Percentiles rank a stretch among this genome's conserved stretches.
These are phyloP conservation scores for Nezara viridula DNA, from an alignment of 2,888 invertebrate genomes.

Conservation along the genomic window DNA sequence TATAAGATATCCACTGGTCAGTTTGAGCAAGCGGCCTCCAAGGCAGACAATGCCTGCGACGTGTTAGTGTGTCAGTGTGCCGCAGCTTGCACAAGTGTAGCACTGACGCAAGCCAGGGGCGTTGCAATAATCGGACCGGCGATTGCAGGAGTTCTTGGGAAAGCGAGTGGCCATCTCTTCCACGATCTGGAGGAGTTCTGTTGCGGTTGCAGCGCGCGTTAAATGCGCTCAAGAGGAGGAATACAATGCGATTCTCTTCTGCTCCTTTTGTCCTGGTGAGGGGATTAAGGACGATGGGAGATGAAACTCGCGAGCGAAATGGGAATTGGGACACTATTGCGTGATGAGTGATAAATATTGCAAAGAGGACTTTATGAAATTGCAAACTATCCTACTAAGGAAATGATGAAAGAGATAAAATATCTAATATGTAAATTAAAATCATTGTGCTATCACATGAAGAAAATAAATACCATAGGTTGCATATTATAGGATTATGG, in stretches of 20 bases:
- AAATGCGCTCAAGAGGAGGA: background rate
- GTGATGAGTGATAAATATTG: too few species aligned
- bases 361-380: too few species aligned
- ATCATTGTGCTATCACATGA: too few species aligned
- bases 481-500: too few species aligned
- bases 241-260: background rate
- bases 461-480: too few species aligned
- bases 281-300: background rate
- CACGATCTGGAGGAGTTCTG: background rate
- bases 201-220: background rate
- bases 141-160: background rate
- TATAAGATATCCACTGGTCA: background rate
- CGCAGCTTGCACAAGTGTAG: slow-evolving; percentile 39
- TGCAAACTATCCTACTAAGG: too few species aligned
- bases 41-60: background rate
- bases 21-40: slow-evolving; percentile 2
- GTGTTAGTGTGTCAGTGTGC: slow-evolving; percentile 37
- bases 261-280: background rate
- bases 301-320: background rate
- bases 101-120: background rate
- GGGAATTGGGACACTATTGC: background rate
- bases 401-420: too few species aligned
- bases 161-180: background rate
- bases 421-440: too few species aligned
- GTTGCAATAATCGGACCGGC: slow-evolving; percentile 23